These are phyloP conservation scores for Papilio helenus DNA, from an alignment of 1,140 invertebrate genomes.

Conservation along the genomic window DNA sequence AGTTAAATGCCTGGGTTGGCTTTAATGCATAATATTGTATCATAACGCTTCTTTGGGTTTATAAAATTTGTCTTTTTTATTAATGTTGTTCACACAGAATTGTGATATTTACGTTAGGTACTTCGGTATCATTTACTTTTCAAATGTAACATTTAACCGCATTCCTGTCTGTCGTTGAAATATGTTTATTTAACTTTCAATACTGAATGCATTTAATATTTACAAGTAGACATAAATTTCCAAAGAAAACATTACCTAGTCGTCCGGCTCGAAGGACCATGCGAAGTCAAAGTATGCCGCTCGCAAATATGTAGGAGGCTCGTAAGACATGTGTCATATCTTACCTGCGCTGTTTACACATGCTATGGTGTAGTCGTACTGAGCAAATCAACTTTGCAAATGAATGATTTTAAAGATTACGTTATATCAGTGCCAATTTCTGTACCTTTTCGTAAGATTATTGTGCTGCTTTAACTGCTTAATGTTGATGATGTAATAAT, in stretches of 20 bases:
- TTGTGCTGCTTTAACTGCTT: neutral
- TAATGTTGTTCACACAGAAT: too few relatives aligned
- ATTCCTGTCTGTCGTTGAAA: neutral
- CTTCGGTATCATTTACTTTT: too few relatives aligned
- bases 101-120: too few relatives aligned
- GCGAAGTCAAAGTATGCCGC: slow-evolving; percentile 21
- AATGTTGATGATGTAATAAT: too few relatives aligned
- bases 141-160: neutral
- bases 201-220: slow-evolving; percentile 3
- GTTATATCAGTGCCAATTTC: neutral
- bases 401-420: neutral
- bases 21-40: neutral
- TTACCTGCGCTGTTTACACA: slow-evolving; percentile 3
- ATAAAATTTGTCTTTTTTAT: neutral
- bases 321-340: slow-evolving; percentile 17
- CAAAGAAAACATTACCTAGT: neutral
- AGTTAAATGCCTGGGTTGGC: neutral
- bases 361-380: slow-evolving; percentile 9
- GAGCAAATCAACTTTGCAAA: neutral
- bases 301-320: slow-evolving; percentile 13
- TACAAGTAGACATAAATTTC: slow-evolving; percentile 1
- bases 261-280: slow-evolving; percentile 40
- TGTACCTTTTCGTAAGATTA: neutral
- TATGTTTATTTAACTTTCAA: slow-evolving; percentile 10
- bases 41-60: neutral